Conservation (phyloP, 1,140 invertebrate genomes). For the Drosophila subobscura region DNA sequence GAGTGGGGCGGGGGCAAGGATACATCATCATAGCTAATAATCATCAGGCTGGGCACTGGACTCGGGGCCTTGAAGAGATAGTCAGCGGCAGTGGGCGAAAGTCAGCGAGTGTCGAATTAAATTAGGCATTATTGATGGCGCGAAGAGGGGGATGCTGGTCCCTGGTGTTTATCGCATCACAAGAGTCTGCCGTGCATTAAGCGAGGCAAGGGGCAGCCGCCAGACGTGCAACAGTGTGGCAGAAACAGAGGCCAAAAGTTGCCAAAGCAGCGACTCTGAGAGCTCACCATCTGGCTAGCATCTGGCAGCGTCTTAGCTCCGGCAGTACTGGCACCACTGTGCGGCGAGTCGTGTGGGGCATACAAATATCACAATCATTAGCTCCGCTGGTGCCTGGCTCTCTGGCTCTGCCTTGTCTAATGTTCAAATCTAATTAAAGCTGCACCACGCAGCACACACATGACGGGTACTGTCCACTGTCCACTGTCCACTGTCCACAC, state of each 20-base stretch:
- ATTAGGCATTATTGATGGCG: conserved; percentile 78
- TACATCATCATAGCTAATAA: conserved; percentile 79
- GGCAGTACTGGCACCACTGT: conserved; percentile 17
- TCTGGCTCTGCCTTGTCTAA: conserved; percentile 37
- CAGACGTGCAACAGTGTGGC: conserved; percentile 18
- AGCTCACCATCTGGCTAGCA: too few relatives aligned
- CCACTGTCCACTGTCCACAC: conserved; percentile 41
- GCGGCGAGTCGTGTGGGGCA: conserved; percentile 49
- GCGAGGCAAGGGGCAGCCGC: conserved; percentile 36
- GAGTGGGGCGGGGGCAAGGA: too few relatives aligned
- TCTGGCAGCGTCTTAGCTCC: too few relatives aligned
- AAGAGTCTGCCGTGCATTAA: conserved; percentile 19
- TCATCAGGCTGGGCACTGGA: conserved; percentile 63
- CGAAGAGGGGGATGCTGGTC: background rate
- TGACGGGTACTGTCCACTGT: too few relatives aligned
- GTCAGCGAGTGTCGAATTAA: conserved; percentile 60
- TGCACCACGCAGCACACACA: conserved; percentile 53
- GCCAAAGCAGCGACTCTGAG: background rate
- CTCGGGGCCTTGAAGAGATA: conserved; percentile 14
- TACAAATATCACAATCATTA: conserved; percentile 66
- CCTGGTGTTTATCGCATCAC: conserved; percentile 63
- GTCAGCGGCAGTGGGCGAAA: conserved; percentile 13
- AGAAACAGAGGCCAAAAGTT: background rate
- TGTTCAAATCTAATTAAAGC: conserved; percentile 79
- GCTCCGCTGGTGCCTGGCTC: conserved; percentile 6